Evolutionary conservation across 2,113 vertebrate species (phyloP).

Genomic region (Rhea americana): DNA sequence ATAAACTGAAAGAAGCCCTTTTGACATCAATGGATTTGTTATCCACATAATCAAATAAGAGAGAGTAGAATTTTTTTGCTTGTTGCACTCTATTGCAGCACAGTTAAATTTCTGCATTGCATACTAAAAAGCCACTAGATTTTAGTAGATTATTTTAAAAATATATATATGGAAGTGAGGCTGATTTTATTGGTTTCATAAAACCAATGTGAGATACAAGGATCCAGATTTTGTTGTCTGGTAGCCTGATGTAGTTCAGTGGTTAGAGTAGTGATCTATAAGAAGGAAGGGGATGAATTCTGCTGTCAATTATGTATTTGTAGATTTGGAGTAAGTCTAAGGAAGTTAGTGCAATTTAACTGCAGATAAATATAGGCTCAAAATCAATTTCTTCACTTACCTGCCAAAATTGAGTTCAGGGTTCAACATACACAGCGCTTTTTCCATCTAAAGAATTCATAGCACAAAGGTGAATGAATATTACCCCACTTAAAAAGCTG

Average conservation of each 20-base stretch:
- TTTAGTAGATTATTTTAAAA: background rate
- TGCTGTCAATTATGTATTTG: constrained; percentile 19
- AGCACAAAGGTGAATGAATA: constrained; percentile 44
- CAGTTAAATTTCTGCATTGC: background rate
- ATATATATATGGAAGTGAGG: background rate
- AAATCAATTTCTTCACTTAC: constrained; percentile 58
- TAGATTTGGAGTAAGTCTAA: constrained; percentile 17
- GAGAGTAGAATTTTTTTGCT: background rate
- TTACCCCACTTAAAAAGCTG: constrained; percentile 28
- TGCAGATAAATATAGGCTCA: constrained; percentile 53
- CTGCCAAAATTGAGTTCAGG: constrained; percentile 49
- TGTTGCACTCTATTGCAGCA: background rate
- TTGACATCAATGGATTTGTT: background rate
- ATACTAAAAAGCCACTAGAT: background rate
- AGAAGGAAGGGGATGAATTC: background rate
- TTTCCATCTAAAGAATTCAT: constrained; percentile 40
- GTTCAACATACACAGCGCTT: constrained; percentile 5
- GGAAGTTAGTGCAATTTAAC: constrained; percentile 42
- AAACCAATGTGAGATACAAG: background rate
- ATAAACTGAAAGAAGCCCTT: background rate
- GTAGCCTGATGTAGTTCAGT: background rate
- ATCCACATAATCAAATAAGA: background rate
- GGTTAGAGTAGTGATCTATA: background rate
- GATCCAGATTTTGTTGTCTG: background rate
- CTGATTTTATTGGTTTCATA: background rate